Conservation (phyloP, 2,113 vertebrate genomes). For the Heterotilapia buettikoferi region DNA sequence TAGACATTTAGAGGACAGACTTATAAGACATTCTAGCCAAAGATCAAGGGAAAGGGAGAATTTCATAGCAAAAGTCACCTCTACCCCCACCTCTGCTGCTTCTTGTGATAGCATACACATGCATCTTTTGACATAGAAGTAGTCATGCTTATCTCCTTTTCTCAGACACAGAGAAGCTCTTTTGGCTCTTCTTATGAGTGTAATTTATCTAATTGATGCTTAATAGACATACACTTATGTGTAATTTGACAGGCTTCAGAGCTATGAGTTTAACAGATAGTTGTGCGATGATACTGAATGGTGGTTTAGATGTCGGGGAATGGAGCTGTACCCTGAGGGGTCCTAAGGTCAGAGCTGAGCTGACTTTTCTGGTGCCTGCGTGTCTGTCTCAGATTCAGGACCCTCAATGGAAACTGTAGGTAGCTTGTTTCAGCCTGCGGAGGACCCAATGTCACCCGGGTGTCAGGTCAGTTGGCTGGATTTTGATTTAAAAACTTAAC, state of each 20-base stretch:
- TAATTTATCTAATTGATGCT: background rate
- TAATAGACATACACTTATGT: background rate
- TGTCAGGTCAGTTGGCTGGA: background rate
- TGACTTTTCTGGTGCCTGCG: slow-evolving; percentile 42
- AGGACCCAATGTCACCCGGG: background rate
- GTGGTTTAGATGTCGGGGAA: background rate
- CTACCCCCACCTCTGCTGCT: background rate
- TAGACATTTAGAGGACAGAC: background rate
- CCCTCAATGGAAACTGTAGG: background rate
- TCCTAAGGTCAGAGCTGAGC: slow-evolving; percentile 28
- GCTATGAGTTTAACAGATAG: background rate
- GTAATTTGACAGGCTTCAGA: background rate
- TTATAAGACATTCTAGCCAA: background rate
- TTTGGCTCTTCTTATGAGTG: background rate
- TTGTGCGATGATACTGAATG: background rate
- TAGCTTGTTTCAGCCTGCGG: slow-evolving; percentile 17
- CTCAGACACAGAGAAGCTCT: background rate
- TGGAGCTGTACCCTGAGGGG: slow-evolving; percentile 10
- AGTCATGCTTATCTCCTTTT: background rate
- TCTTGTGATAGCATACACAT: background rate
- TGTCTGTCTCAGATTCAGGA: slow-evolving; percentile 25
- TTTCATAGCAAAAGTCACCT: background rate
- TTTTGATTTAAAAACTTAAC: background rate
- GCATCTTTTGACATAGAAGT: background rate
- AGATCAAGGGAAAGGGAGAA: background rate